Evolutionary conservation across 2,113 vertebrate genomes (phyloP).

Genomic region (Oreamnos americanus): DNA sequence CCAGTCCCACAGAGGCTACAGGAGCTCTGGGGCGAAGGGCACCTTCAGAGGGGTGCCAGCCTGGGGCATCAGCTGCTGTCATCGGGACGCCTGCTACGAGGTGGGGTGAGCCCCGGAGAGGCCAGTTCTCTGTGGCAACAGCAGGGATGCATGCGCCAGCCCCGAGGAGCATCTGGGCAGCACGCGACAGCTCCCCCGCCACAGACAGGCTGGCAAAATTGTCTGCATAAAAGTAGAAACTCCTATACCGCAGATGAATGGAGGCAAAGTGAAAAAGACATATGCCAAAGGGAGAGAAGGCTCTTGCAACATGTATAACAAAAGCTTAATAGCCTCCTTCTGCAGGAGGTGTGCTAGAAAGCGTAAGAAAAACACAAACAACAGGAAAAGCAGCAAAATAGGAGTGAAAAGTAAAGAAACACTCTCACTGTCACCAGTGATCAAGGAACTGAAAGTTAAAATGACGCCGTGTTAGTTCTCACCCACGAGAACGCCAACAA

Average conservation of each 20-base stretch:
- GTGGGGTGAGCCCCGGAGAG: rapidly evolving
- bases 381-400: neutral
- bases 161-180: neutral
- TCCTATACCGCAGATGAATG: neutral
- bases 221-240: rapidly evolving
- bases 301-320: rapidly evolving
- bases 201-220: neutral
- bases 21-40: neutral
- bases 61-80: neutral
- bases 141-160: rapidly evolving
- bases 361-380: neutral
- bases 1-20: neutral
- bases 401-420: neutral
- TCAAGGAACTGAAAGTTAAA: neutral
- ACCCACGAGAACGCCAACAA: rapidly evolving
- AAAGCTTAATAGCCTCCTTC: neutral
- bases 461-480: rapidly evolving
- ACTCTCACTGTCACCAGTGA: neutral
- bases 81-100: rapidly evolving
- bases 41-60: neutral
- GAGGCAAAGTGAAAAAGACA: neutral
- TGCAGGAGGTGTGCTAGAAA: neutral
- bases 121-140: too few species aligned
- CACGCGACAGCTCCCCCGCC: rapidly evolving
- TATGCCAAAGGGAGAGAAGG: neutral